Evolutionary conservation across 1,140 invertebrate species (phyloP).

Genomic region (Pseudomyrmex cubaensis): DNA sequence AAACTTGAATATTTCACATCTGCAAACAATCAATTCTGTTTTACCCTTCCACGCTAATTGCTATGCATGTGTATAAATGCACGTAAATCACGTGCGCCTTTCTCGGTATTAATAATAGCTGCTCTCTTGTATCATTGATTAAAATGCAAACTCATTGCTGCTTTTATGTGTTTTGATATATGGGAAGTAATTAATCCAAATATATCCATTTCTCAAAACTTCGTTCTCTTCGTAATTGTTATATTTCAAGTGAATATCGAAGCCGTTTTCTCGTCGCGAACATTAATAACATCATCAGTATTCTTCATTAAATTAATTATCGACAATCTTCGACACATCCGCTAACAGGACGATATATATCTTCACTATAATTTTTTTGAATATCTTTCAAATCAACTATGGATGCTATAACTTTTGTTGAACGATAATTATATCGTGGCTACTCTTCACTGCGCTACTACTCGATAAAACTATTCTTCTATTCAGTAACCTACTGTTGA

Average conservation of each 20-base stretch:
- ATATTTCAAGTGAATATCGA: constrained; percentile 3
- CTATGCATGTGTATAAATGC: constrained; percentile 38
- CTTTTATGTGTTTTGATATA: constrained; percentile 41
- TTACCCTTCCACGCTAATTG: constrained; percentile 53
- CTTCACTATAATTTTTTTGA: constrained; percentile 63
- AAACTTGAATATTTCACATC: constrained; percentile 58
- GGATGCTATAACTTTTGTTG: constrained; percentile 53
- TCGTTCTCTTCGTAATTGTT: background rate
- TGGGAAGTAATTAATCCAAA: constrained; percentile 20
- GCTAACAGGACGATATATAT: constrained; percentile 54
- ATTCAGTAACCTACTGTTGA: background rate
- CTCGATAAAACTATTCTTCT: constrained; percentile 8
- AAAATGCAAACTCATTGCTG: constrained; percentile 59
- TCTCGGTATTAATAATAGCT: constrained; percentile 62
- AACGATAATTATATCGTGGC: constrained; percentile 9
- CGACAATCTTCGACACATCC: constrained; percentile 60
- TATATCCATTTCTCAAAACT: constrained; percentile 10
- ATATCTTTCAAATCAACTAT: constrained; percentile 65
- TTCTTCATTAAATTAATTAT: constrained; percentile 38
- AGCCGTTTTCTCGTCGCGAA: constrained; percentile 24
- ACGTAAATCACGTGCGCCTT: constrained; percentile 52
- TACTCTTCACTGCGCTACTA: background rate
- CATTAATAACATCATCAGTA: constrained; percentile 42
- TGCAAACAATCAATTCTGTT: constrained; percentile 61
- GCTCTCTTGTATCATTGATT: constrained; percentile 48